Evolutionary conservation across 2,113 vertebrate genomes (phyloP).

Genomic region (Parotia lawesii): DNA sequence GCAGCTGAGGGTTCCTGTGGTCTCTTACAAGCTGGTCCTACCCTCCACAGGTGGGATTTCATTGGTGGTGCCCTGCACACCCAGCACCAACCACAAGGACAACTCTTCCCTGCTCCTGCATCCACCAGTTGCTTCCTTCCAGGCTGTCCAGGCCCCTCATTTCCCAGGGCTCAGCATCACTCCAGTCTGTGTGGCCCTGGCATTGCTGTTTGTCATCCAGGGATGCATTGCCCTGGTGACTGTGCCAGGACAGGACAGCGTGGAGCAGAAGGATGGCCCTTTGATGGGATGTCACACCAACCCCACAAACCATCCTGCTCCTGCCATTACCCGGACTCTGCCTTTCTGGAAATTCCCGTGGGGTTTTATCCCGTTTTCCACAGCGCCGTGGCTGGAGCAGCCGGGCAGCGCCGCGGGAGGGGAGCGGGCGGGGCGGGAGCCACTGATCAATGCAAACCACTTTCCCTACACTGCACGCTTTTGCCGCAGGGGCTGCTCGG

Average conservation of each 20-base stretch:
- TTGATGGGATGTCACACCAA: neutral
- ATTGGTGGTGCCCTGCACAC: neutral
- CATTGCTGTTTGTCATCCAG: neutral
- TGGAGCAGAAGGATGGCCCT: neutral
- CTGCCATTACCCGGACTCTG: neutral
- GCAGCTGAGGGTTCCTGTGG: neutral
- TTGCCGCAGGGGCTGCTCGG: conserved; percentile 19
- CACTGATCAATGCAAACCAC: conserved; percentile 75
- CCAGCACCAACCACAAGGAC: neutral
- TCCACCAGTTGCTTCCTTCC: neutral
- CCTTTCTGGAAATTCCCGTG: neutral
- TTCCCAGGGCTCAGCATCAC: neutral
- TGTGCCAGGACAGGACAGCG: neutral
- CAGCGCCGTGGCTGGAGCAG: neutral
- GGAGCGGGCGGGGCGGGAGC: neutral
- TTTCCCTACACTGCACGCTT: conserved; percentile 47
- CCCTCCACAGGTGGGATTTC: neutral
- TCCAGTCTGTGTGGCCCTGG: too few species aligned
- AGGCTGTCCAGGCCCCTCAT: neutral
- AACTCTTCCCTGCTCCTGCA: neutral
- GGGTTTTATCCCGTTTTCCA: neutral
- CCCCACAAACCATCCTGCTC: neutral
- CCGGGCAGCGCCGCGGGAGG: neutral
- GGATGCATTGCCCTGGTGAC: fast-evolving
- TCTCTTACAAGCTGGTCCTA: neutral